Evolutionary conservation across 2,113 vertebrate species (phyloP), one percentile per base, ranked within the genome.

Genomic region (Thalassoma bifasciatum): DNA sequence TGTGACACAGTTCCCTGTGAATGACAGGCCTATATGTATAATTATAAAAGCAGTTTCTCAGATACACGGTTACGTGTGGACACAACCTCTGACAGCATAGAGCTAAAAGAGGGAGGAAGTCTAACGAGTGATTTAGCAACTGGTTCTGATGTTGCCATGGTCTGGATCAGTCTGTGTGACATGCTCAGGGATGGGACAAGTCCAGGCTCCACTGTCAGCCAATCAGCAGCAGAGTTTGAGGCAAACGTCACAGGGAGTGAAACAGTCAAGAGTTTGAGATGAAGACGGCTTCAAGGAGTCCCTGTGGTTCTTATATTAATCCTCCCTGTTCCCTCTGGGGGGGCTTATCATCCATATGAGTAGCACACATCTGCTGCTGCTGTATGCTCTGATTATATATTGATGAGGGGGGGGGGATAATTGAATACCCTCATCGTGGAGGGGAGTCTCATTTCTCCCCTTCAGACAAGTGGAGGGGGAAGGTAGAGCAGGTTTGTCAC

Each of bases 321-420:
- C 86, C 89, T 40, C 72, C 67, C 36, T 62, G 59, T 67, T 85
- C 79, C 87, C 80, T 61, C 52, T 51, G 61, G 80, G 75, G 58
- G 61, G 84, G 72, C 62, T 86, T 85, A 84, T 83, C 59, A 36
- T 81, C 80, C 86, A 77, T 77, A 82, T 84, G 86, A 87, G 76
- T 54, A 19, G 58, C 82, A 66, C 85, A 87, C 88, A 92, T 91
- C 91, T 91, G 88, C 80, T 64, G 64, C 61, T 72, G 81, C 83
- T 86, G 75, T 70, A 77, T 77, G 75, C 10, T 37, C 82, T 82
- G 82, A 90, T 92, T 89, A 92, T 86, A 87, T 91, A 92, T 91
- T 91, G 89, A 91, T 91, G 91, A 77, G 38, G 49, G 46, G 66
- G 65, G 62, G 58, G 36, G 3, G 81, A 82, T 88, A 89, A 90